phyloP scores from a whole-genome alignment of 2,888 invertebrate species.

The Apantesis nais region DNA sequence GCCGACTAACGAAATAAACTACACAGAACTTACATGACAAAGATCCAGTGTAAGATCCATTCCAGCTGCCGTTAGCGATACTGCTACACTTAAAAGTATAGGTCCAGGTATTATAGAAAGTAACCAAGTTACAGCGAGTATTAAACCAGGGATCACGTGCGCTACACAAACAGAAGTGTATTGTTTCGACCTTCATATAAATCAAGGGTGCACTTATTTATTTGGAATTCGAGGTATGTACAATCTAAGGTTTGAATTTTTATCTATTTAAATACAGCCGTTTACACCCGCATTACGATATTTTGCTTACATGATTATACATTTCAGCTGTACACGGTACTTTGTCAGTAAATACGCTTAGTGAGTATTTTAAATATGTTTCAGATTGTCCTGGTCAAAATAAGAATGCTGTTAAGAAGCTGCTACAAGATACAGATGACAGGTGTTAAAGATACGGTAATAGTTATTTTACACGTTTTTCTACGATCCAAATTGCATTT shows the following conservation, averaged over 20 bases:
- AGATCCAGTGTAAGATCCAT: constrained; percentile 87
- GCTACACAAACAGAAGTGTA: constrained; percentile 59
- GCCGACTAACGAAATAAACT: too few species aligned
- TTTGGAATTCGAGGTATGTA: not conserved
- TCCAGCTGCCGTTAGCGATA: constrained; percentile 86
- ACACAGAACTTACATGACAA: constrained; percentile 70
- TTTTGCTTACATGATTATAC: not conserved
- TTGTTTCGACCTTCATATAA: not conserved
- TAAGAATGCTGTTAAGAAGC: not conserved
- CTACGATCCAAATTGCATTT: too few species aligned
- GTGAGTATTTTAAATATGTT: not conserved
- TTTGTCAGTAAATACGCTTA: not conserved
- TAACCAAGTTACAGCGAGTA: constrained; percentile 69
- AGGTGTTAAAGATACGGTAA: not conserved
- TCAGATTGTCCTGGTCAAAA: not conserved
- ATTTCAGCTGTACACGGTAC: not conserved
- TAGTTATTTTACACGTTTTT: not conserved
- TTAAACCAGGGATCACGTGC: constrained; percentile 80
- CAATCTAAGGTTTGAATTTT: not conserved
- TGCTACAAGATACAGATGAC: not conserved
- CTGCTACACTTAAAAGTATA: constrained; percentile 67
- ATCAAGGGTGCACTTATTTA: not conserved
- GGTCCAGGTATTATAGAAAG: constrained; percentile 69
- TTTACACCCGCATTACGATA: not conserved
- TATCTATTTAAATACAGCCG: not conserved